These are phyloP conservation scores for Strix uralensis DNA, from an alignment of 2,113 vertebrate species.

Conservation along the genomic window DNA sequence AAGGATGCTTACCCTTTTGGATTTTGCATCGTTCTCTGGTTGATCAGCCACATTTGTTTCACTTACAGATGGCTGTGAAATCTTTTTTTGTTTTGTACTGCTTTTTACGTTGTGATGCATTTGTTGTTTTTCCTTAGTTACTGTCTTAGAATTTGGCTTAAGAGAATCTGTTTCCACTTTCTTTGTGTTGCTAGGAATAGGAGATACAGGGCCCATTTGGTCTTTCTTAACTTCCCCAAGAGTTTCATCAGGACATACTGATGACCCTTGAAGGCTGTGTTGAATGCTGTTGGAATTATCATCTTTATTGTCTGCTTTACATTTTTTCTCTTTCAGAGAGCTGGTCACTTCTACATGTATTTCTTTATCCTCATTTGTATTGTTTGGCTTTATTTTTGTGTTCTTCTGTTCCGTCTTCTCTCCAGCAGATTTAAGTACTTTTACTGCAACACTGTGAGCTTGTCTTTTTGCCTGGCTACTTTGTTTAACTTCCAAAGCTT, in stretches of 20 bases:
- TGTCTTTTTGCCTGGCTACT: constrained; percentile 38
- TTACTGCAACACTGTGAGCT: neutral
- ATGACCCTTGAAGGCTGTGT: neutral
- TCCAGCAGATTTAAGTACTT: constrained; percentile 50
- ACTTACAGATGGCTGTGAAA: constrained; percentile 46
- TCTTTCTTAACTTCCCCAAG: constrained; percentile 34
- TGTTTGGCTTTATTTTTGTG: constrained; percentile 51
- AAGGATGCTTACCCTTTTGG: constrained; percentile 90
- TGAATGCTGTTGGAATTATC: constrained; percentile 8
- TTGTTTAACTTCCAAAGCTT: constrained; percentile 45
- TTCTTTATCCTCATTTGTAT: constrained; percentile 25
- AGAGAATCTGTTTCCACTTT: constrained; percentile 18
- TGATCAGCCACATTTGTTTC: constrained; percentile 34
- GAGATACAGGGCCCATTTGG: neutral
- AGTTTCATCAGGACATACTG: neutral
- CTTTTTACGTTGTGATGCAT: constrained; percentile 42
- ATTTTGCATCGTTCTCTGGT: constrained; percentile 58
- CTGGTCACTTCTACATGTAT: constrained; percentile 8
- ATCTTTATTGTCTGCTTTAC: constrained; percentile 44
- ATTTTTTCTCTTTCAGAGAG: constrained; percentile 64
- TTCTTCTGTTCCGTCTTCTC: constrained; percentile 51
- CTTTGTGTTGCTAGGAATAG: constrained; percentile 17
- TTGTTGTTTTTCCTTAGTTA: constrained; percentile 55
- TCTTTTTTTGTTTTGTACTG: constrained; percentile 60
- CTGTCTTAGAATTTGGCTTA: constrained; percentile 28